Conservation (phyloP, 2,888 invertebrate species). For the Leptodirus hochenwartii region DNA sequence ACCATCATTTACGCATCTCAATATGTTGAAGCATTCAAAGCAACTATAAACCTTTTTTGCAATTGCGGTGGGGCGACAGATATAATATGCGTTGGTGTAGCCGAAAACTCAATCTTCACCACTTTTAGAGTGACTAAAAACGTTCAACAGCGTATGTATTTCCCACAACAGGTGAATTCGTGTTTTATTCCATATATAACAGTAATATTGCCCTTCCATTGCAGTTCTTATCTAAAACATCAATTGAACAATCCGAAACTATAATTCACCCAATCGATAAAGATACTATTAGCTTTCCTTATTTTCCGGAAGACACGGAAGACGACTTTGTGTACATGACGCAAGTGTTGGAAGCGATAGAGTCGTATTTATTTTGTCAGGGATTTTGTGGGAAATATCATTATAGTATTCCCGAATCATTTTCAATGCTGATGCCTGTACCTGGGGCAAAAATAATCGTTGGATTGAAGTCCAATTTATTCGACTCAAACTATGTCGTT, state of each 20-base stretch:
- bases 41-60: too few relatives aligned
- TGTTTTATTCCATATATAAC: too few relatives aligned
- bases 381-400: slow-evolving; percentile 17
- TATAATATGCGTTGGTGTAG: slow-evolving; percentile 7
- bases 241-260: not conserved
- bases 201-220: not conserved
- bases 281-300: slow-evolving; percentile 14
- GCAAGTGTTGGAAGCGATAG: slow-evolving; percentile 16
- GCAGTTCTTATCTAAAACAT: slow-evolving; percentile 1
- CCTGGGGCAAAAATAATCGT: too few relatives aligned
- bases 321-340: slow-evolving; percentile 8
- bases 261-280: not conserved
- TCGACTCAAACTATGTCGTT: too few relatives aligned
- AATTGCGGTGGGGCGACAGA: too few relatives aligned
- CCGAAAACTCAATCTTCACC: slow-evolving; percentile 9
- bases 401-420: slow-evolving; percentile 19
- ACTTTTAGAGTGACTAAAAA: slow-evolving; percentile 8
- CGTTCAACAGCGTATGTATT: too few relatives aligned
- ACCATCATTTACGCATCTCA: too few relatives aligned
- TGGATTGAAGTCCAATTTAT: too few relatives aligned
- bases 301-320: slow-evolving; percentile 14
- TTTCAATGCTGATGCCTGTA: too few relatives aligned
- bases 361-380: slow-evolving; percentile 26
- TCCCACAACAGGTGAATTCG: too few relatives aligned
- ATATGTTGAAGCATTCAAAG: too few relatives aligned